Conservation (phyloP, 1,140 invertebrate genomes). For the Lasioglossum albipes region DNA sequence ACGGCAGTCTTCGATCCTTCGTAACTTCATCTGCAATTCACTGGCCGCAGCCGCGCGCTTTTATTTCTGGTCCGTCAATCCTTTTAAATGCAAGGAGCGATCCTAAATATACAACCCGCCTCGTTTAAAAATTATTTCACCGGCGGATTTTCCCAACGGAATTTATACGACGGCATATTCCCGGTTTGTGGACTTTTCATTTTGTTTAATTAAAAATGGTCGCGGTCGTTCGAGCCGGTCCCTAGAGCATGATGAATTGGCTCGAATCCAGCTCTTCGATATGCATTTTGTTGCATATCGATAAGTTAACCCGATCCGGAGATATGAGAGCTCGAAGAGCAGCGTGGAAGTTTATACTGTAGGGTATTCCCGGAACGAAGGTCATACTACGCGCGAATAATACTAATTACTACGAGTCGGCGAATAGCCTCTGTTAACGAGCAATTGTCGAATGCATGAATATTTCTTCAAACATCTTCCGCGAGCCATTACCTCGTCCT, state of each 20-base stretch:
- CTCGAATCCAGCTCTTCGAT: background rate
- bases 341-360: background rate
- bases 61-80: background rate
- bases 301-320: background rate
- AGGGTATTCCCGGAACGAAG: background rate
- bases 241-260: background rate
- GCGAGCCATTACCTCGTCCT: too few species aligned
- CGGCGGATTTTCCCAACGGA: too few species aligned
- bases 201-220: too few species aligned
- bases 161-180: too few species aligned
- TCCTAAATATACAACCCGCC: too few species aligned
- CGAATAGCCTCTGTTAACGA: background rate
- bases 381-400: background rate
- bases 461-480: too few species aligned
- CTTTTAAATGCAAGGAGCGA: too few species aligned
- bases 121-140: too few species aligned
- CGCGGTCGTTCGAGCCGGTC: background rate
- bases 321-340: background rate
- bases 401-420: background rate
- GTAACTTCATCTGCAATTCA: background rate
- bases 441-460: background rate
- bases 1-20: background rate
- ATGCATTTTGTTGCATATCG: constrained; percentile 1
- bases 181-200: too few species aligned
- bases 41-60: background rate